Base-by-base conservation (phyloP, 2,113 vertebrate species). In the Rhynchopsitta pachyrhyncha region DNA sequence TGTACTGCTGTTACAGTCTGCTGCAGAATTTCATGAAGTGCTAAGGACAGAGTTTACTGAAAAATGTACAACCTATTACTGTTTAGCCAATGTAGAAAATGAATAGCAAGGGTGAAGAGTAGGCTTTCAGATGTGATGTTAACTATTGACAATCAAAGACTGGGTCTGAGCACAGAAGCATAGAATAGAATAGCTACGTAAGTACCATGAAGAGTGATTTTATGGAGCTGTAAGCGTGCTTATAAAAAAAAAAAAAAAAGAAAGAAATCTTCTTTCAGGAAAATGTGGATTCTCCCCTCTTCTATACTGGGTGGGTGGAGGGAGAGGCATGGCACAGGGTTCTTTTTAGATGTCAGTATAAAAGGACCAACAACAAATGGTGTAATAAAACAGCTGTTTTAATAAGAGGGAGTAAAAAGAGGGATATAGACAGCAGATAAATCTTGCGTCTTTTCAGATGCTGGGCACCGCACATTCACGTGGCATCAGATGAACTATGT, bases 401-500 rank as follows among this genome's bases (percentile, higher is more conserved):
- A 79, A 17, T 82, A 47, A 52, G 20, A 19, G 25, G 16, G 27
- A 80, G 37, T 71, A 29, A 71, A 59, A 95, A 68, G 9, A 82
- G 13, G 4, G 76, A 59, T 79, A 59, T 4, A 52, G 46, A 23
- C 15, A 82, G 28, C 3, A 4, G 53, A 6, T 86, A 83, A 77
- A 57, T 73, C 19, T 86, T 57, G 10, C 1, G 2, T 12, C 46
- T 4, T 7, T 87, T 79, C 35, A 50, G 9, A 35, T 59, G 14
- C 41, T 53, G 22, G 11, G 14, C 42, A 76, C 12, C 0, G 1
- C 0, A 0, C 17, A 7, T 85, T 79, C 35, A 33, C 46, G 28
- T 1, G 4, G 23, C n/a, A n/a, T 52, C 25, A 37, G n/a, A 44
- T 59, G 50, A 35, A 9, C 57, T 35, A 24, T 93, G 13, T n/a